Conservation (phyloP, 1,140 invertebrate species). For the Oppia nitens region DNA sequence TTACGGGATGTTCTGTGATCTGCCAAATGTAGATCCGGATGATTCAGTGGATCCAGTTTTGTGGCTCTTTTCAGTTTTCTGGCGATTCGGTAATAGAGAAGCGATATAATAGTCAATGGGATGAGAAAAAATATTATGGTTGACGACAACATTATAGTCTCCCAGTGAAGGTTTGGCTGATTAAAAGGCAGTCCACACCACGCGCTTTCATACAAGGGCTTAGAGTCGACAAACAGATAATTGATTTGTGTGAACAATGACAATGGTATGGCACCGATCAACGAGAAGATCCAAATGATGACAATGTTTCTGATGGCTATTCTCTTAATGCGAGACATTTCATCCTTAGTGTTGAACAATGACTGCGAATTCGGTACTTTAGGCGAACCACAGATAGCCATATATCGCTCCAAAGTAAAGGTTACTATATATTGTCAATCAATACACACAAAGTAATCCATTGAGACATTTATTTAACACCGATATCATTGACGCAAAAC, state of each 20-base stretch:
- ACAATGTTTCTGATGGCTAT: slow-evolving; percentile 62
- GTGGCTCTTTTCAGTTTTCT: slow-evolving; percentile 19
- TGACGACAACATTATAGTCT: slow-evolving; percentile 27
- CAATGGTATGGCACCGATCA: slow-evolving; percentile 60
- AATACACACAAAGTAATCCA: too few species aligned
- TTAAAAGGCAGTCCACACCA: slow-evolving; percentile 27
- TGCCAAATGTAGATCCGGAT: slow-evolving; percentile 5
- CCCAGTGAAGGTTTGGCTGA: slow-evolving; percentile 23
- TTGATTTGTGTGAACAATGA: slow-evolving; percentile 32
- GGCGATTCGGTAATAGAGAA: slow-evolving; percentile 22
- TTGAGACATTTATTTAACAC: too few species aligned
- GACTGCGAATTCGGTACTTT: slow-evolving; percentile 35
- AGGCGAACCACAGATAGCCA: slow-evolving; percentile 79
- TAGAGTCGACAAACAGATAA: slow-evolving; percentile 19
- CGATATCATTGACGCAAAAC: too few species aligned
- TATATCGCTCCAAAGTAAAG: slow-evolving; percentile 36
- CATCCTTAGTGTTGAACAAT: slow-evolving; percentile 2
- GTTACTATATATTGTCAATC: too few species aligned
- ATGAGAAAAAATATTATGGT: slow-evolving; percentile 26
- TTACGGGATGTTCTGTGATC: slow-evolving; percentile 17
- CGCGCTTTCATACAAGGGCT: slow-evolving; percentile 24
- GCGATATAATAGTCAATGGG: slow-evolving; percentile 21
- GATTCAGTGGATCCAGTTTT: slow-evolving; percentile 9
- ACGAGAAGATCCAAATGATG: slow-evolving; percentile 54
- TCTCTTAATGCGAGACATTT: slow-evolving; percentile 45